These are phyloP conservation scores for Rafetus swinhoei DNA, from an alignment of 2,113 vertebrate species.

Conservation along the genomic window DNA sequence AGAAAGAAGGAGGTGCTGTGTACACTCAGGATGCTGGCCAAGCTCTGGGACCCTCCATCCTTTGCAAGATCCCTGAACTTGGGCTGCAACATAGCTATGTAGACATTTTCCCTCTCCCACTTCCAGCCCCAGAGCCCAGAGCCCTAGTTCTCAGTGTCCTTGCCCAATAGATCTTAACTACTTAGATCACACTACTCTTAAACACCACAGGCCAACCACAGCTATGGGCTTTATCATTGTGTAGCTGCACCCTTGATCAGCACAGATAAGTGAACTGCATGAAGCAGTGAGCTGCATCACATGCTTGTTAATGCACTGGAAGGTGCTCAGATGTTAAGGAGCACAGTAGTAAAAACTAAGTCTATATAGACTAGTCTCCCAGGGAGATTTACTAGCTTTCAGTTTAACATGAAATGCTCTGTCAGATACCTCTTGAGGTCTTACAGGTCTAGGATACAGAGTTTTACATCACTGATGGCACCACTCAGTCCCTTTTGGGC, in stretches of 20 bases:
- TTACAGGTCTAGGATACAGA: too few relatives aligned
- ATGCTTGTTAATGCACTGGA: neutral
- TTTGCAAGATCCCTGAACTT: too few relatives aligned
- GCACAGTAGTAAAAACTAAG: neutral
- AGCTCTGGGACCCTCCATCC: too few relatives aligned
- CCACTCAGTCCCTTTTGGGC: too few relatives aligned
- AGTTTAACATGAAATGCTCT: neutral
- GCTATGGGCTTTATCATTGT: neutral
- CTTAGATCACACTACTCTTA: neutral
- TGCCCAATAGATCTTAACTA: neutral
- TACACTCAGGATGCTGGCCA: neutral
- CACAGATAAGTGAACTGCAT: neutral
- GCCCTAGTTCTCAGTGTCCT: neutral
- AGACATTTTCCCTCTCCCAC: too few relatives aligned
- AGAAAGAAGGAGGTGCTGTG: too few relatives aligned
- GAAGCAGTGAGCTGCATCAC: neutral
- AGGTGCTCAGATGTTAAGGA: neutral
- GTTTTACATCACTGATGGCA: too few relatives aligned
- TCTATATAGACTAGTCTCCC: neutral
- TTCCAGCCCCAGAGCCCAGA: neutral
- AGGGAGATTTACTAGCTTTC: neutral
- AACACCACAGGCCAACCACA: neutral
- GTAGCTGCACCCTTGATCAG: neutral
- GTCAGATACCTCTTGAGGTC: neutral
- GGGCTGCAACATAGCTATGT: too few relatives aligned